Evolutionary conservation across 2,113 vertebrate species (phyloP).

Genomic region (Sigmodon hispidus): DNA sequence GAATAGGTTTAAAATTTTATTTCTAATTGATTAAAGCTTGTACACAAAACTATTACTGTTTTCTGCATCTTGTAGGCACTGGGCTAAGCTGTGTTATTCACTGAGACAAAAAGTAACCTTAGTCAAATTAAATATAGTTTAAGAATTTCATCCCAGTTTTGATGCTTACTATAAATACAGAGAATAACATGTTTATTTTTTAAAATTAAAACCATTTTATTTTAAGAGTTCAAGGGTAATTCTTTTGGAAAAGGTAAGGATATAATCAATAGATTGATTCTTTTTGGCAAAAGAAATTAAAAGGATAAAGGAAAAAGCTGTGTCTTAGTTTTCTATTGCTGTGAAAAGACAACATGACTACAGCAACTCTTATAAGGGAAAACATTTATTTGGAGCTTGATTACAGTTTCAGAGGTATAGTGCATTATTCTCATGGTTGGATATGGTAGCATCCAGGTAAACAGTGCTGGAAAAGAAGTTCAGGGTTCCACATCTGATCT

Average conservation of each 20-base stretch:
- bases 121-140: not conserved
- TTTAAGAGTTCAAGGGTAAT: not conserved
- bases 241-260: not conserved
- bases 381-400: not conserved
- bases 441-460: accelerated
- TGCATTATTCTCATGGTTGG: not conserved
- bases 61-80: not conserved
- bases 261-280: not conserved
- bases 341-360: not conserved
- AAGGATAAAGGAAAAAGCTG: not conserved
- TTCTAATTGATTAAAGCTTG: not conserved
- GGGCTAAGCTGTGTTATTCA: not conserved
- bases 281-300: not conserved
- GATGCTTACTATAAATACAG: not conserved
- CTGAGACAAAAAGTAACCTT: not conserved
- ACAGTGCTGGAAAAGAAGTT: not conserved
- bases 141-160: not conserved
- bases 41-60: not conserved
- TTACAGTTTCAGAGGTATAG: not conserved
- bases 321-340: not conserved
- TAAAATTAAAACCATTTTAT: too few relatives aligned
- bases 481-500: not conserved
- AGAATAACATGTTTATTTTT: not conserved
- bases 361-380: not conserved
- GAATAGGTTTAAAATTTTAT: not conserved